Conservation (phyloP, 2,888 invertebrate species). For the Brassicogethes aeneus region DNA sequence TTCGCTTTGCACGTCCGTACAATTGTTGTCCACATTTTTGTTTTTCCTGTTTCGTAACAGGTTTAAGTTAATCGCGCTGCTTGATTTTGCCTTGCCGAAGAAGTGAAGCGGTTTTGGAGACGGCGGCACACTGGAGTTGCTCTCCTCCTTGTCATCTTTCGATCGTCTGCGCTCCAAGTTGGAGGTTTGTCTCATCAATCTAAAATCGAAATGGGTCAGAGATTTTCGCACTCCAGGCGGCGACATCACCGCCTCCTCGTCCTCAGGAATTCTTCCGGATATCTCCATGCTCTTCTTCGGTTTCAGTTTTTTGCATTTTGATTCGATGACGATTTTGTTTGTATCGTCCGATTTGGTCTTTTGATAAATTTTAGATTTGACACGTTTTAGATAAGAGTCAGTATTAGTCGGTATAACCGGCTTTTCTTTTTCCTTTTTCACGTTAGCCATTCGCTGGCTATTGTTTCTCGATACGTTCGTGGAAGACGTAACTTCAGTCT, state of each 20-base stretch:
- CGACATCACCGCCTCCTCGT: constrained; percentile 20
- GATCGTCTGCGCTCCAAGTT: constrained; percentile 36
- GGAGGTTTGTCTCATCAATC: constrained; percentile 37
- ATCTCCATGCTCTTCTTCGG: constrained; percentile 17
- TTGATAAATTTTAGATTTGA: constrained; percentile 39
- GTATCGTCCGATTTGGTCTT: constrained; percentile 30
- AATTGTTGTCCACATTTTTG: constrained; percentile 30
- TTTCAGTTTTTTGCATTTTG: constrained; percentile 25
- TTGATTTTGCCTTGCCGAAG: constrained; percentile 39
- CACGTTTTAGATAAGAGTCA: constrained; percentile 36
- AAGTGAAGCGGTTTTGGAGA: constrained; percentile 19
- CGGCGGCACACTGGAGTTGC: constrained; percentile 22
- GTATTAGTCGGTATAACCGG: constrained; percentile 13
- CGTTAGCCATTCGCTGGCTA: constrained; percentile 10
- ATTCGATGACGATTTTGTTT: constrained; percentile 23
- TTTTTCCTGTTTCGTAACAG: constrained; percentile 33
- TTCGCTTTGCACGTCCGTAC: constrained; percentile 35
- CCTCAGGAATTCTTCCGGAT: constrained; percentile 22
- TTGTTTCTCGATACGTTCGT: constrained; percentile 5
- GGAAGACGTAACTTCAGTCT: background rate
- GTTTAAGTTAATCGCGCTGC: constrained; percentile 40
- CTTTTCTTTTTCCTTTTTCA: constrained; percentile 11
- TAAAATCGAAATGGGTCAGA: constrained; percentile 32
- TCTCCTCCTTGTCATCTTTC: constrained; percentile 23
- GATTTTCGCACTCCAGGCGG: constrained; percentile 21